phyloP scores from a whole-genome alignment of 1,140 invertebrate genomes.

The Solenopsis invicta region DNA sequence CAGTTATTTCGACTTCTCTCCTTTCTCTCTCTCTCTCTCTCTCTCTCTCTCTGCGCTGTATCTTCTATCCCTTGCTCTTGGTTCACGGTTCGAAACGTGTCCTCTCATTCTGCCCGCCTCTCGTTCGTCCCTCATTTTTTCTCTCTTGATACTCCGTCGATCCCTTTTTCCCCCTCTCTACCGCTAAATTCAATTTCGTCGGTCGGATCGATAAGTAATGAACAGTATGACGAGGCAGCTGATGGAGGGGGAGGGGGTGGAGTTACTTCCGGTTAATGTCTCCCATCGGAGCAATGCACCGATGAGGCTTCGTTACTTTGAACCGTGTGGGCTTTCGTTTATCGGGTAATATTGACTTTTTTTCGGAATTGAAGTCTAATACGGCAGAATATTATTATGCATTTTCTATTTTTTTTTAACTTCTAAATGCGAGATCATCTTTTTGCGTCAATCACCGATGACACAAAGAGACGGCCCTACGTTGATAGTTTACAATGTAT shows the following conservation, averaged over 20 bases:
- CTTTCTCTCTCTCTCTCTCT: too few relatives aligned
- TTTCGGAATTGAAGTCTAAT: not conserved
- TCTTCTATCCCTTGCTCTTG: not conserved
- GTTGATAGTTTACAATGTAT: not conserved
- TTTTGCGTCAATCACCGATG: not conserved
- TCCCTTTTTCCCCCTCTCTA: not conserved
- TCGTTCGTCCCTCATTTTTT: not conserved
- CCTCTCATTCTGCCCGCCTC: not conserved
- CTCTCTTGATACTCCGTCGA: not conserved
- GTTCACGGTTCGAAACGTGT: constrained; percentile 22
- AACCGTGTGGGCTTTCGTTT: not conserved
- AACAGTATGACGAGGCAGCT: constrained; percentile 52
- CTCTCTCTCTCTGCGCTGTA: not conserved
- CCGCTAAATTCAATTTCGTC: constrained; percentile 69
- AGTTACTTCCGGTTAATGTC: constrained; percentile 53
- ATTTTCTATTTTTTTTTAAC: not conserved
- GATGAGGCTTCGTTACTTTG: constrained; percentile 30
- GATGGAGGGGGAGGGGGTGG: constrained; percentile 37
- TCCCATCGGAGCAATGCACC: not conserved
- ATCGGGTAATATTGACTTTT: not conserved
- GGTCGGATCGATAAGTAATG: constrained; percentile 64
- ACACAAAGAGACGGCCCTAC: not conserved
- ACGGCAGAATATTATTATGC: not conserved
- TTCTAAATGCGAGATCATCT: not conserved
- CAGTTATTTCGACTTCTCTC: constrained; percentile 7